A percentile compares a stretch with the other conserved stretches of the same genome.
These are phyloP conservation scores for Dioctria rufipes DNA, from an alignment of 2,888 invertebrate genomes.

Conservation along the genomic window DNA sequence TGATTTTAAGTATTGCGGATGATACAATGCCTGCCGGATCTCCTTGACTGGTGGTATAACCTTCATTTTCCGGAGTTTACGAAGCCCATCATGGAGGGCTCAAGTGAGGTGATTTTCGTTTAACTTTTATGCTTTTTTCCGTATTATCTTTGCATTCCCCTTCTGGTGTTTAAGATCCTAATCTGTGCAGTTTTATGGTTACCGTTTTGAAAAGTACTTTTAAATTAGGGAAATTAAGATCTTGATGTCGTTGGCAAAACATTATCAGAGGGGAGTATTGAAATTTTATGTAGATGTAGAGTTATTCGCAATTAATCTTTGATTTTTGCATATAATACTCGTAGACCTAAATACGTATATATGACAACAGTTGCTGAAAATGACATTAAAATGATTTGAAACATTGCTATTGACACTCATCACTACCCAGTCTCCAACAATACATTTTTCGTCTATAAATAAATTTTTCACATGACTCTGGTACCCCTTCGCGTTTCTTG, in stretches of 20 bases:
- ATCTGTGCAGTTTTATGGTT: neutral
- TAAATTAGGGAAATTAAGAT: too few species aligned
- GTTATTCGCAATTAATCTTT: too few species aligned
- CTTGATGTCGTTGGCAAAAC: too few species aligned
- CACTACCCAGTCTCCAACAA: neutral
- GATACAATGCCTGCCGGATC: neutral
- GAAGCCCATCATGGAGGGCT: neutral
- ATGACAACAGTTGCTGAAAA: too few species aligned
- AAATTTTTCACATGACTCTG: neutral
- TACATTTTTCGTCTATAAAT: neutral
- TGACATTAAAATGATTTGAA: too few species aligned
- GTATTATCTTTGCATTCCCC: neutral
- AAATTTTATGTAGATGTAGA: too few species aligned
- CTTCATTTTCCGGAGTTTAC: neutral
- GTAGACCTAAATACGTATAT: too few species aligned
- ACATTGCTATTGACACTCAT: too few species aligned
- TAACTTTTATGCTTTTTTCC: neutral
- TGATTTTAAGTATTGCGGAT: slow-evolving; percentile 2
- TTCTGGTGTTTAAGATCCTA: neutral
- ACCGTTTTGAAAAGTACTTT: neutral
- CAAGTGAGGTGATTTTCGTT: neutral
- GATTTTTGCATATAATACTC: too few species aligned
- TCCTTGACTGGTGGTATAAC: neutral
- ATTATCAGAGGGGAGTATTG: too few species aligned
- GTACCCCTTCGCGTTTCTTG: neutral